Evolutionary conservation across 2,888 invertebrate species (phyloP), one percentile per base, ranked within the genome.

Genomic region (Platycheirus albimanus): DNA sequence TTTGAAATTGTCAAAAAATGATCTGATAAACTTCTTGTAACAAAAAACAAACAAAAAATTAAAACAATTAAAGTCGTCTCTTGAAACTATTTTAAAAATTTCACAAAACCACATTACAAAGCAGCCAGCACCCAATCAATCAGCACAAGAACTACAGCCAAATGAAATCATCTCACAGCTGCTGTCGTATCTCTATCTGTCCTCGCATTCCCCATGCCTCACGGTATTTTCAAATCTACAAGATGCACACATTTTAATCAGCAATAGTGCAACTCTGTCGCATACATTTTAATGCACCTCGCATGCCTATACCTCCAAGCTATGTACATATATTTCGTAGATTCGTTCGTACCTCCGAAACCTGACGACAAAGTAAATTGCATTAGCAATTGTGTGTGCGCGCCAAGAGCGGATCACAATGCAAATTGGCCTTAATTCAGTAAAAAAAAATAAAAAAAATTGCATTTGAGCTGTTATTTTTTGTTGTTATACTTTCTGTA

Each of bases 361-460:
- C 66, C 47, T 47, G 63, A 63, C 54, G 77, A 72, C 67, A 63
- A 67, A 56, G 67, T 67, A 69, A 83, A 72, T 83, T 51, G 71
- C 81, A 83, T 83, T 83, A 77, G 56, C 41, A 72, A 77, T 77
- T 61, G 70, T 80, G 64, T 72, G 79, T 77, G 71, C 36, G 36
- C 47, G 49, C 67, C 61, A 66, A 51, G 54, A 71, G 47, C 38
- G 61, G 61, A 77, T 83, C 63, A 49, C 71, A 83, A 77, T 67
- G 77, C 81, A 83, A 83, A 83, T 83, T 83, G 81, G 81, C 81
- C 72, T 83, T 77, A 83, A 83, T 83, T 77, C 63, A 58, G 41
- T 15, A 24, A 33, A 56, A 52, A 45, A 69, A 72, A 43, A 71
- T 51, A 36, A 64, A 47, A 56, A 49, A n/a, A 41, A 58, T 52